These are phyloP conservation scores for Plebejus argus DNA, from an alignment of 2,888 invertebrate genomes.

Conservation along the genomic window DNA sequence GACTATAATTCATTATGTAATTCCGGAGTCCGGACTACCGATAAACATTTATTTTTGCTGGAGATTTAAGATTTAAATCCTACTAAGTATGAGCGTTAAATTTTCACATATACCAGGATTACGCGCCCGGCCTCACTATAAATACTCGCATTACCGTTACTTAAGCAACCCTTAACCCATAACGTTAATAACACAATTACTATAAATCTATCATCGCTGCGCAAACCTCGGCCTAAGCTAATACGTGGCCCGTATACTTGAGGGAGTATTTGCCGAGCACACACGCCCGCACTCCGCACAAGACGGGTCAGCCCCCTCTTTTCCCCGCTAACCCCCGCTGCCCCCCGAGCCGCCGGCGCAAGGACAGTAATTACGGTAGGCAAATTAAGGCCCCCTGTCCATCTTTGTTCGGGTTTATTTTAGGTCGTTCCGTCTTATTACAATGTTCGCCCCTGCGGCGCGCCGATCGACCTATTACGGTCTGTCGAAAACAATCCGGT, in stretches of 20 bases:
- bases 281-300: slow-evolving; percentile 77
- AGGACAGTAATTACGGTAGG: slow-evolving; percentile 82
- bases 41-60: background rate
- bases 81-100: slow-evolving; percentile 37
- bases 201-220: slow-evolving; percentile 81
- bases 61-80: slow-evolving; percentile 5
- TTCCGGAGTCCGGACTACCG: background rate
- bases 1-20: too few species aligned
- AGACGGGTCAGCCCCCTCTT: slow-evolving; percentile 70
- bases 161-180: slow-evolving; percentile 81
- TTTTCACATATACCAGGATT: slow-evolving; percentile 40
- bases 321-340: slow-evolving; percentile 34
- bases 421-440: slow-evolving; percentile 80
- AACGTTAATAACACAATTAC: slow-evolving; percentile 82
- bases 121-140: slow-evolving; percentile 73
- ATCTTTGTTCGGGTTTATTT: slow-evolving; percentile 79
- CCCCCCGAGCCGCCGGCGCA: slow-evolving; percentile 69
- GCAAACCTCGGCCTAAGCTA: slow-evolving; percentile 81
- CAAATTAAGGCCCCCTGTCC: slow-evolving; percentile 79
- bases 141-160: slow-evolving; percentile 78
- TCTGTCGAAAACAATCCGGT: slow-evolving; percentile 82
- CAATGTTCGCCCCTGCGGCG: slow-evolving; percentile 80
- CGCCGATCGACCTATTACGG: slow-evolving; percentile 80
- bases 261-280: slow-evolving; percentile 78
- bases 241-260: slow-evolving; percentile 80